Percentiles rank a stretch among this genome's conserved stretches.
These are phyloP conservation scores for Pica pica DNA, from an alignment of 2,113 vertebrate species.

Conservation along the genomic window DNA sequence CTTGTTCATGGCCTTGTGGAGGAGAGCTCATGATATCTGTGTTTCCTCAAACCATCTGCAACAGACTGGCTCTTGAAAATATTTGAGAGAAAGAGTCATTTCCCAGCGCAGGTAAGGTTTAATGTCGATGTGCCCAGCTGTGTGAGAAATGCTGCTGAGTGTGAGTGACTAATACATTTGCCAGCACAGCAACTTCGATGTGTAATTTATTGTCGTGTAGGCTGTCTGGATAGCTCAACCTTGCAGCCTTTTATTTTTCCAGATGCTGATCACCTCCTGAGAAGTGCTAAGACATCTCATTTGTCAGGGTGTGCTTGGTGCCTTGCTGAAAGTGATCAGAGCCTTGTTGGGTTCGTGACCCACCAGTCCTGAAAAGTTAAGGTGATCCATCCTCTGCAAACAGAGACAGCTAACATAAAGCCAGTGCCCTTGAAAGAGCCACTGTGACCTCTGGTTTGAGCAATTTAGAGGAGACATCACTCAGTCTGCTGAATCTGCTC, in stretches of 20 bases:
- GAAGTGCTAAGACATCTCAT: background rate
- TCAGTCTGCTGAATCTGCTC: background rate
- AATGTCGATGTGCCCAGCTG: background rate
- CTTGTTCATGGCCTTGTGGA: background rate
- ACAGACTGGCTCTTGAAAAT: background rate
- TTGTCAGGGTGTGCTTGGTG: background rate
- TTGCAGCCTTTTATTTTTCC: background rate
- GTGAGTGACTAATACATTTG: background rate
- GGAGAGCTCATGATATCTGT: background rate
- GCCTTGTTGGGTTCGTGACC: background rate
- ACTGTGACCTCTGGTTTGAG: background rate
- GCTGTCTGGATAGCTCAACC: background rate
- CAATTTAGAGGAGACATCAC: background rate
- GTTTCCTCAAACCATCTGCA: background rate
- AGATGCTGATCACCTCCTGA: conserved; percentile 4
- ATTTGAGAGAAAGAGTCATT: background rate
- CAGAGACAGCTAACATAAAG: background rate
- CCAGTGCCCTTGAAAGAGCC: background rate
- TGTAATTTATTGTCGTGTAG: background rate
- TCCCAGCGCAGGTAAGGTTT: background rate
- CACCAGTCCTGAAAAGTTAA: background rate
- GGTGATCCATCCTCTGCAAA: background rate
- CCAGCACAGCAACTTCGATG: background rate
- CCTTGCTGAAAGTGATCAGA: background rate
- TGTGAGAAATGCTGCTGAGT: background rate